Evolutionary conservation across 2,797 vertebrate species (phyloP).

Genomic region (Ceryle rudis): DNA sequence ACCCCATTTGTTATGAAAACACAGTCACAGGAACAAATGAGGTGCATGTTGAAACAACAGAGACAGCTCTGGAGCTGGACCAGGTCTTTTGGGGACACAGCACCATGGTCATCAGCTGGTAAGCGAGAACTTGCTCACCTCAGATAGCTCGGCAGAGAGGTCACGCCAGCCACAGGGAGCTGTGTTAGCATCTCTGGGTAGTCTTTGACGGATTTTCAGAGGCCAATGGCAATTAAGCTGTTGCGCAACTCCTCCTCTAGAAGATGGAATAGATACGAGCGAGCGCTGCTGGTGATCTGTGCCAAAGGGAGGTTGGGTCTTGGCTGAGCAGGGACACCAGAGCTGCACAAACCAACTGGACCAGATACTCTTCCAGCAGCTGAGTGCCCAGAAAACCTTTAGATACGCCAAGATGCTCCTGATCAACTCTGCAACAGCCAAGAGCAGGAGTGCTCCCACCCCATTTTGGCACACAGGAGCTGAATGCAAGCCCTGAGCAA

Average conservation of each 20-base stretch:
- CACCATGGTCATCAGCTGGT: rapidly evolving
- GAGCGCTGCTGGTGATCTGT: rapidly evolving
- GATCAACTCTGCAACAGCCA: background rate
- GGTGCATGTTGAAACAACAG: rapidly evolving
- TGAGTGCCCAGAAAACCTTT: background rate
- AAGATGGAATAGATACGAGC: rapidly evolving
- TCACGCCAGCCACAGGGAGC: background rate
- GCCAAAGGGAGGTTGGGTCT: background rate
- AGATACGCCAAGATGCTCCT: background rate
- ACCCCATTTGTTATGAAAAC: rapidly evolving
- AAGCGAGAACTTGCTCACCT: background rate
- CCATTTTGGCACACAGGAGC: background rate
- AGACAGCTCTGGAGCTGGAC: background rate
- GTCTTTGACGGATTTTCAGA: background rate
- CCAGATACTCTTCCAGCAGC: background rate
- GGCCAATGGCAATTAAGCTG: background rate
- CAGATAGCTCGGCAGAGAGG: background rate
- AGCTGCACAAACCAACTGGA: background rate
- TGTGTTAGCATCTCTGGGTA: background rate
- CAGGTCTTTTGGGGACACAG: rapidly evolving
- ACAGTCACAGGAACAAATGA: rapidly evolving
- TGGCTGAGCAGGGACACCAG: background rate
- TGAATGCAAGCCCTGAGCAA: background rate
- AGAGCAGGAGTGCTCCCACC: background rate
- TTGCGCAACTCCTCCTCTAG: slow-evolving; percentile 12